Base-by-base conservation (phyloP, 2,888 invertebrate species). In the Eupsilia transversa region DNA sequence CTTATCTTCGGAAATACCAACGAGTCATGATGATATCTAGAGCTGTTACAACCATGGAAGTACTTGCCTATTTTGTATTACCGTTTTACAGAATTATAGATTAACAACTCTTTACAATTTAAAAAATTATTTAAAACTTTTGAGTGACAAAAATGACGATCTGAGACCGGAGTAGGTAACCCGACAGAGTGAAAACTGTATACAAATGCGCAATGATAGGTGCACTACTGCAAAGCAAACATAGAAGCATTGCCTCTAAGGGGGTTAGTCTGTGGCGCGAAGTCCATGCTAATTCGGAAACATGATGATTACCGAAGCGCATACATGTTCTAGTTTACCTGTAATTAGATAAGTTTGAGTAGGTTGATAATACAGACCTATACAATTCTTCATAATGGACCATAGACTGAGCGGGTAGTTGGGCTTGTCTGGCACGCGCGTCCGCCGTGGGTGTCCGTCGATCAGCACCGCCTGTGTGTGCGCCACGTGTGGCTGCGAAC, bases 371-470 rank as follows among this genome's bases (percentile, higher is more conserved):
- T 66, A 78, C 89, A 84, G 72, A 92, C 99, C 99, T 92, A 99
- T 99, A 94, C 99, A 99, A 95, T 99, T 99, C 94, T 99, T 99
- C 99, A 99, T 99, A 89, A 99, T 99, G 88, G 99, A 99, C 99
- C 99, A 99, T 68, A 99, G 96, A 92, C 99, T 99, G 59, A 99
- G 97, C 72, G 99, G 99, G 95, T 98, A 98, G 95, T 99, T 98
- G 64, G 99, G 99, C 94, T 99, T 99, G 86, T 99, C 99, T 12
- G 99, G 98, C 72, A 99, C 98, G 74, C 97, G 97, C 73, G 96
- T 97, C 74, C 99, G 97, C 72, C 99, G 97, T 88, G 97, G 96
- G 78, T 97, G 97, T n/a, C 96, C 94, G 77, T 95, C 95, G 88
- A 95, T 92, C 86, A 57, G 12, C 33, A 88, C 85, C 89, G 92